Evolutionary conservation across 2,113 vertebrate genomes (phyloP).

Genomic region (Caretta caretta): DNA sequence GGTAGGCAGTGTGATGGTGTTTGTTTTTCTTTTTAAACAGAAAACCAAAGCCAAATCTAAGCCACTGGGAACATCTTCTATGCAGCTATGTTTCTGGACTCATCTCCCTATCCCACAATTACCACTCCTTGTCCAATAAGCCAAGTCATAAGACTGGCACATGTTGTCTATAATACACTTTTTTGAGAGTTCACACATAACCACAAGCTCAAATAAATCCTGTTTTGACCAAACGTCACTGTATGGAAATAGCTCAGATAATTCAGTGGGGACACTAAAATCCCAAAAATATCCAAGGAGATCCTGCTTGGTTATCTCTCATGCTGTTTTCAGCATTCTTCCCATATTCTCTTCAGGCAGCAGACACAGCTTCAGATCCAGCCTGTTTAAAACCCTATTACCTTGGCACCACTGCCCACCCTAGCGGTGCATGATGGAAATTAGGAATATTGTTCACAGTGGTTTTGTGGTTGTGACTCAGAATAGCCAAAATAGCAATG

Average conservation of each 20-base stretch:
- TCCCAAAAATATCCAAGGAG: slow-evolving; percentile 9
- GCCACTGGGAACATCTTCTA: slow-evolving; percentile 7
- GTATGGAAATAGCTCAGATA: slow-evolving; percentile 61
- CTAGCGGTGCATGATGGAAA: neutral
- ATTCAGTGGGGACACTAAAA: slow-evolving; percentile 21
- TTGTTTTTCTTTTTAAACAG: slow-evolving; percentile 44
- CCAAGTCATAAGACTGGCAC: slow-evolving; percentile 1
- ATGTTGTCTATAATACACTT: neutral
- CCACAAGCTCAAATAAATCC: slow-evolving; percentile 25
- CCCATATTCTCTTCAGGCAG: neutral
- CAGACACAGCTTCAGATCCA: neutral
- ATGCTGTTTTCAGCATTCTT: slow-evolving; percentile 11
- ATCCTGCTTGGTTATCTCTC: slow-evolving; percentile 27
- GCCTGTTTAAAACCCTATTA: neutral
- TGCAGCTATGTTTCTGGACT: neutral
- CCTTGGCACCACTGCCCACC: slow-evolving; percentile 4
- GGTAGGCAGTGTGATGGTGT: neutral
- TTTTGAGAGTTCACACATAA: slow-evolving; percentile 37
- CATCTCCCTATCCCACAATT: neutral
- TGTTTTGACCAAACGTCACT: neutral
- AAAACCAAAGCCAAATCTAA: slow-evolving; percentile 41
- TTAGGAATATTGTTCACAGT: neutral
- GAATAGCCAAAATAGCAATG: neutral
- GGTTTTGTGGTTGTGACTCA: neutral
- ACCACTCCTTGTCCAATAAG: neutral